A percentile compares a stretch with the other conserved stretches of the same genome.
Conservation (phyloP, 2,113 vertebrate genomes). For the Trematocara zebra region DNA sequence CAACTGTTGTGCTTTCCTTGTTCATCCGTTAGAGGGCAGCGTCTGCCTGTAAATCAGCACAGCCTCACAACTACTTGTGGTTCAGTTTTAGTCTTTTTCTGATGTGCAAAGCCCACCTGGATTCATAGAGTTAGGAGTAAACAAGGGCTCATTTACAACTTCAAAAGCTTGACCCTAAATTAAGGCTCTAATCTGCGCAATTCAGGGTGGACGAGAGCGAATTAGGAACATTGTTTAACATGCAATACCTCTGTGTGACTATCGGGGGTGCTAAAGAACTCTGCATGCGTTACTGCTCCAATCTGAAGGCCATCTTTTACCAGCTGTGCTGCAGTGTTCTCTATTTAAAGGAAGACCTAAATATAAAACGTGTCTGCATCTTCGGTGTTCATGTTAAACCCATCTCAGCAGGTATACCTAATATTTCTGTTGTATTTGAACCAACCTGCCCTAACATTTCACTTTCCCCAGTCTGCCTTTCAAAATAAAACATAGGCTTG, state of each 20-base stretch:
- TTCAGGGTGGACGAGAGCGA: not conserved
- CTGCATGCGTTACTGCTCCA: not conserved
- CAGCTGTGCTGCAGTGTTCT: not conserved
- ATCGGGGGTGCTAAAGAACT: not conserved
- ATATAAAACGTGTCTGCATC: not conserved
- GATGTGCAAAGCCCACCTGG: not conserved
- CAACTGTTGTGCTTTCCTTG: not conserved
- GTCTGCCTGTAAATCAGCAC: not conserved
- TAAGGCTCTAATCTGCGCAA: not conserved
- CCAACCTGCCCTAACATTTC: not conserved
- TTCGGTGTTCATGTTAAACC: not conserved
- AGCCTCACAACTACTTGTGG: not conserved
- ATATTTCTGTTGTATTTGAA: not conserved
- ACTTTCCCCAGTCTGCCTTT: not conserved
- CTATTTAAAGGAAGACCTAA: not conserved
- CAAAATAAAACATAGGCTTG: not conserved
- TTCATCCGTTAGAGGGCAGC: conserved; percentile 20
- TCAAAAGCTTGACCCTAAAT: not conserved
- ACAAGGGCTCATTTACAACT: not conserved
- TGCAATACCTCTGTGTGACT: not conserved
- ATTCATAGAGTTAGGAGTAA: not conserved
- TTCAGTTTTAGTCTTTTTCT: not conserved
- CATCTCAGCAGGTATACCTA: not conserved
- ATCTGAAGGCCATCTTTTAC: not conserved
- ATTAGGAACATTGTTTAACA: not conserved